Evolutionary conservation across 2,797 vertebrate genomes (phyloP).

Genomic region (Anguilla obscura): DNA sequence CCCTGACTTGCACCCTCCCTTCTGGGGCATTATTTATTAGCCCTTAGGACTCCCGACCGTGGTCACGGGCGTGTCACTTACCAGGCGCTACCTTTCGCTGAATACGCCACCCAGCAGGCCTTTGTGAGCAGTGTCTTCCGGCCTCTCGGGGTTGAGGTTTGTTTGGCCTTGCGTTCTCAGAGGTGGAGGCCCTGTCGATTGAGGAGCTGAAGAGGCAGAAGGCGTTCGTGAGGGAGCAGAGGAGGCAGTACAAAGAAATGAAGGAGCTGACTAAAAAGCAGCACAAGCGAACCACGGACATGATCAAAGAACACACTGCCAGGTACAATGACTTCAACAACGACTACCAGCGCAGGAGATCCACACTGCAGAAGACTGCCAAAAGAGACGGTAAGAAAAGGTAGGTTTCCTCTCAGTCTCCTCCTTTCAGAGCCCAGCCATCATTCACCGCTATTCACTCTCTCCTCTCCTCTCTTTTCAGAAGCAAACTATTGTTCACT

Average conservation of each 20-base stretch:
- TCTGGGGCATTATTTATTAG: not conserved
- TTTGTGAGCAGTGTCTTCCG: not conserved
- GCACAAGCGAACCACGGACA: conserved; percentile 94
- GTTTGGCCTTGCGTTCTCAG: conserved; percentile 60
- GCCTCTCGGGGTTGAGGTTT: not conserved
- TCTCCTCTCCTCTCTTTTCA: not conserved
- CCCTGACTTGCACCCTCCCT: not conserved
- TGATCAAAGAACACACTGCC: conserved; percentile 88
- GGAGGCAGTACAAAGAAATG: conserved; percentile 97
- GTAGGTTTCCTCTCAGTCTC: conserved; percentile 61
- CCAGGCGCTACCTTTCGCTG: not conserved
- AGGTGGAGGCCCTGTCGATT: conserved; percentile 82
- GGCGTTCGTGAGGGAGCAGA: conserved; percentile 89
- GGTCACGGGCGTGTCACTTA: not conserved
- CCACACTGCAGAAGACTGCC: conserved; percentile 77
- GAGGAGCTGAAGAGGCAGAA: conserved; percentile 92
- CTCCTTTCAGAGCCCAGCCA: not conserved
- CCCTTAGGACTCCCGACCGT: not conserved
- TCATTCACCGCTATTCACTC: not conserved
- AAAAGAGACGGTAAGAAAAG: conserved; percentile 84
- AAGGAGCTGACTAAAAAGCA: conserved; percentile 94
- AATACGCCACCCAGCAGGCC: not conserved
- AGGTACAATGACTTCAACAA: conserved; percentile 84
- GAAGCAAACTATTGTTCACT: not conserved
- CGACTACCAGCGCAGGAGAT: conserved; percentile 76